Evolutionary conservation across 2,113 vertebrate species (phyloP), one percentile per base, ranked within the genome.

Genomic region (Pteronura brasiliensis): DNA sequence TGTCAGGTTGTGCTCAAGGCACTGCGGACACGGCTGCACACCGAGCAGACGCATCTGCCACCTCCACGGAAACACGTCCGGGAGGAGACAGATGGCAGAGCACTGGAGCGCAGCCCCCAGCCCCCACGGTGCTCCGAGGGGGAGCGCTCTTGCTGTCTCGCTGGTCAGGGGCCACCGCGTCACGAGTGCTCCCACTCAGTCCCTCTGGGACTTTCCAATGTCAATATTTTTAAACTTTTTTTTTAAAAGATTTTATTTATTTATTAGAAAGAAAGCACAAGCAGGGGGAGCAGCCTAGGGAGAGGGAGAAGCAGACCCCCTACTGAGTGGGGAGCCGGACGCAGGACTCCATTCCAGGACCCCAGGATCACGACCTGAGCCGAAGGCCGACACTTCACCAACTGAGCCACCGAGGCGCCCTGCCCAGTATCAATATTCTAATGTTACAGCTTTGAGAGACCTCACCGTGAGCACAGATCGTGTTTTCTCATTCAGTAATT

Each of bases 101-200:
- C 59, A 1, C 25, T 12, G 59, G 63, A 6, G 21, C 0, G 7
- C 17, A 25, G 29, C 65, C 29, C 4, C 4, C 10, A 25, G 2
- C 6, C 0, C 4, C 20, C 5, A 21, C 13, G 3, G 34, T 42
- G 0, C 57, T 4, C 1, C 0, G 55, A 65, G 13, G 8, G 1
- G 31, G 31, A 3, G 23, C 36, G 25, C 21, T 21, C 47, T 63
- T 9, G 67, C 39, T 10, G 34, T 69, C 77, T 27, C 7, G 14
- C 74, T 8, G 42, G 74, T 27, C 74, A 44, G 25, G 72, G 42
- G 72, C 72, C 23, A 29, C 72, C 1, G 14, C 0, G 7, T 17
- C 42, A 29, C 3, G 3, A 44, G 13, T 0, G 71, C 3, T 15
- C 12, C 71, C 71, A 1, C 63, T 44, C 86, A 18, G 83, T 14